Base-by-base conservation (phyloP, 2,888 invertebrate species). In the Dasysyrphus albostriatus region DNA sequence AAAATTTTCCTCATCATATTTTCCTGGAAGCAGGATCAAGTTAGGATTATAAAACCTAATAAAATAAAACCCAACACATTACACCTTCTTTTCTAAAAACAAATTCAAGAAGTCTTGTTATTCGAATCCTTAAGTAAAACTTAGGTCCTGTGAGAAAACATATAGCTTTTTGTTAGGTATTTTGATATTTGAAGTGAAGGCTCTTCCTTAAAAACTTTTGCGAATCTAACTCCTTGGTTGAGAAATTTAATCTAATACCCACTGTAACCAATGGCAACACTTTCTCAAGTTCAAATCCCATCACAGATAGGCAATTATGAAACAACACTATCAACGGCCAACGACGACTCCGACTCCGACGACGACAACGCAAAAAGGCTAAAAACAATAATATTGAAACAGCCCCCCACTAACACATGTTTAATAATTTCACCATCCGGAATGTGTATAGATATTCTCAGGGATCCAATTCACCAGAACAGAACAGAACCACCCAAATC, bases 321-420 rank as follows among this genome's bases (percentile, higher is more conserved):
- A 59, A 59, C 24, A 34, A 67, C 65, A 59, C 61, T 49, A 54
- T 24, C 51, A 54, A 8, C 29, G 14, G 39, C 19, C 1, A n/a
- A 54, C 14, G 6, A 14, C 19, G 29, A 29, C n/a, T n/a, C n/a
- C n/a, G n/a, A n/a, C n/a, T n/a, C n/a, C 12, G 10, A 39, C 7
- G 14, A 44, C 54, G 10, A 44, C 42, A 54, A 65, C 16, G 44
- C 12, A 72, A 65, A 72, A 65, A 67, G 32, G 67, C 67, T 67
- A 49, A 49, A 47, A 67, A 67, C 67, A 49, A 67, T 67, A 67
- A 67, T 67, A 67, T 67, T 67, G 65, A 67, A 49, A 49, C 34
- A 67, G 49, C 8, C 37, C 37, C 37, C 59, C 37, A 73, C 79
- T 56, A 79, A 73, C 49, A 59, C 58, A 67, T 49, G 14, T 49